A percentile compares a stretch with the other conserved stretches of the same genome.
phyloP scores from a whole-genome alignment of 2,113 vertebrate species.

The Deroptyus accipitrinus region DNA sequence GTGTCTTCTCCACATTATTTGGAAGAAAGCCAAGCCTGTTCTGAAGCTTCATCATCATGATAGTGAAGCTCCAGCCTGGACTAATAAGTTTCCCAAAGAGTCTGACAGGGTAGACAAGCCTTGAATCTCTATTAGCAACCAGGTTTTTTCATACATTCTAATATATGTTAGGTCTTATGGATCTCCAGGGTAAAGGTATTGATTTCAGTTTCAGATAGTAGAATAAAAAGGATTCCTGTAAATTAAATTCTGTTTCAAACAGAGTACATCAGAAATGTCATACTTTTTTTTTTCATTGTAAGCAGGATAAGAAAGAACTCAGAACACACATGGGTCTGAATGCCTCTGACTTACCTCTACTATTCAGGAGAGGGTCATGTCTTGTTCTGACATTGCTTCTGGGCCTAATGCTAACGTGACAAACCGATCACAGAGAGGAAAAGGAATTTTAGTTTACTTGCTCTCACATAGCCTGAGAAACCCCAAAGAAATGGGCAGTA shows the following conservation, averaged over 20 bases:
- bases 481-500: not conserved
- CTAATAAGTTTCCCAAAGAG: not conserved
- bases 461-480: not conserved
- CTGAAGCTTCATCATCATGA: not conserved
- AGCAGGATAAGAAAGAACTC: not conserved
- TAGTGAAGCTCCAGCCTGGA: not conserved
- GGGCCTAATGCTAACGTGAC: not conserved
- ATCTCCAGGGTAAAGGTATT: not conserved
- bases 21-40: not conserved
- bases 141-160: not conserved
- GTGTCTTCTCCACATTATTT: not conserved
- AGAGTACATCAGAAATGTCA: not conserved
- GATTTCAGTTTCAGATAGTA: not conserved
- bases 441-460: not conserved
- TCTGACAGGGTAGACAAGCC: not conserved
- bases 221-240: not conserved
- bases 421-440: not conserved
- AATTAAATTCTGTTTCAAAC: not conserved
- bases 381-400: not conserved
- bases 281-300: not conserved
- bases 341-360: not conserved
- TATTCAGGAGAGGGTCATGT: not conserved
- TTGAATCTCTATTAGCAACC: not conserved
- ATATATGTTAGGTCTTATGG: not conserved
- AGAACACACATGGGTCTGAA: not conserved